Evolutionary conservation across 2,888 invertebrate species (phyloP), one percentile per base, ranked within the genome.

Genomic region (Pandemis cinnamomeana): DNA sequence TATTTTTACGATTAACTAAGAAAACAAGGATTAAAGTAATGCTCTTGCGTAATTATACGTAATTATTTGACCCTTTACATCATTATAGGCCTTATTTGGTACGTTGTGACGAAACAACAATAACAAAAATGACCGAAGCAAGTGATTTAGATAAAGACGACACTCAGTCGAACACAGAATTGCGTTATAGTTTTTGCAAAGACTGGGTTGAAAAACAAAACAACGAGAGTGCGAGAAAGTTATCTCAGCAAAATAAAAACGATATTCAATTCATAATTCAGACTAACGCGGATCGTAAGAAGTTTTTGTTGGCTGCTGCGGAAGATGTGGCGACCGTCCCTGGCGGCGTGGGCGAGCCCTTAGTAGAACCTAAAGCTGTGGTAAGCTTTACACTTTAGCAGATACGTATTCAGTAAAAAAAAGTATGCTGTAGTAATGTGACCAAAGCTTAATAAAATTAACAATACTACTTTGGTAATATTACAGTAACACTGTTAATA

Each of bases 131-230:
- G 73, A 69, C 58, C 15, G 51, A 60, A 48, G 41, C 20, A 10
- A 73, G 15, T 41, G 51, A 73, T 10, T 36, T 53, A 51, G 42
- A 8, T 15, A 58, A 51, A 11, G 55, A 55, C 11, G 58, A 64
- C 15, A 61, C 48, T 42, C 42, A 69, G 7, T 15, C 71, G 8
- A 71, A 61, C 11, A 41, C 63, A 42, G 71, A 68, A 13, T 15
- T 68, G 11, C 71, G 75, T 1, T 63, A 67, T 48, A 42, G 82
- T 1, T 89, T 92, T 5, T 93, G 94, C 77, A 77, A 87, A 78
- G 89, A 92, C 76, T 94, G 94, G 94, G 83, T 94, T 27, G 87
- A 91, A 75, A 87, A 88, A 77, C 94, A 94, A 77, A 91, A 92
- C 72, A 88, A 85, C 72, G 82, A 86, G 70, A 85, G 86, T 72